Conservation (phyloP, 2,888 invertebrate genomes). For the Nemotelus nigrinus region DNA sequence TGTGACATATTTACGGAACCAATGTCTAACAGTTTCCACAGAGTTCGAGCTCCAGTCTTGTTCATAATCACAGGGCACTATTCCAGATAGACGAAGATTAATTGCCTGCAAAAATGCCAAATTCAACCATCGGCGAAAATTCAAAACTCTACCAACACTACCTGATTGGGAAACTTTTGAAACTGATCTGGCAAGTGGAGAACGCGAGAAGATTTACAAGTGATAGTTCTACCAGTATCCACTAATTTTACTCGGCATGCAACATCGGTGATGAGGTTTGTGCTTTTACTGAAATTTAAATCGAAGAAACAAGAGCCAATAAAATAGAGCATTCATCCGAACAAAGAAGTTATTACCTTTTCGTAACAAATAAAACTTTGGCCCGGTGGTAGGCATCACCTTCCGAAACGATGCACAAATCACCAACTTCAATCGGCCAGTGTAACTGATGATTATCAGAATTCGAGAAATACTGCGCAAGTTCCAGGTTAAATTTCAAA, state of each 20-base stretch:
- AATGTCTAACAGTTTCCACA: constrained; percentile 61
- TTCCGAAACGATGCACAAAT: constrained; percentile 69
- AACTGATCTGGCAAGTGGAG: constrained; percentile 68
- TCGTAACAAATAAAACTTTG: constrained; percentile 65
- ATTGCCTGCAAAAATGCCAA: constrained; percentile 54
- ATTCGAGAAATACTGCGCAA: constrained; percentile 55
- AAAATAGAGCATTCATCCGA: not conserved
- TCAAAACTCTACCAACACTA: constrained; percentile 46
- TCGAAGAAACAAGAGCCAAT: not conserved
- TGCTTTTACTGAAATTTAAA: constrained; percentile 43
- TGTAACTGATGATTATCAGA: constrained; percentile 54
- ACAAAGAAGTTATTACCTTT: constrained; percentile 52
- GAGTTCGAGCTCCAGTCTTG: constrained; percentile 67
- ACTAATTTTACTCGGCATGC: constrained; percentile 67
- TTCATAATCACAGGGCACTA: constrained; percentile 69
- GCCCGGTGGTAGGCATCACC: constrained; percentile 68
- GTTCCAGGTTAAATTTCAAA: constrained; percentile 54
- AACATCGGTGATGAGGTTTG: constrained; percentile 48
- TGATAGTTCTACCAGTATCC: constrained; percentile 69
- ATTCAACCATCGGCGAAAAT: constrained; percentile 25
- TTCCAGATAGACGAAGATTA: constrained; percentile 67
- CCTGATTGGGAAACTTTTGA: constrained; percentile 65
- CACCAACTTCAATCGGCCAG: constrained; percentile 66
- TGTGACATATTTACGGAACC: constrained; percentile 59
- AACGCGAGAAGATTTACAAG: constrained; percentile 64